A percentile compares a stretch with the other conserved stretches of the same genome.
Conservation (phyloP, 1,140 invertebrate species). For the Drosophila kikkawai region DNA sequence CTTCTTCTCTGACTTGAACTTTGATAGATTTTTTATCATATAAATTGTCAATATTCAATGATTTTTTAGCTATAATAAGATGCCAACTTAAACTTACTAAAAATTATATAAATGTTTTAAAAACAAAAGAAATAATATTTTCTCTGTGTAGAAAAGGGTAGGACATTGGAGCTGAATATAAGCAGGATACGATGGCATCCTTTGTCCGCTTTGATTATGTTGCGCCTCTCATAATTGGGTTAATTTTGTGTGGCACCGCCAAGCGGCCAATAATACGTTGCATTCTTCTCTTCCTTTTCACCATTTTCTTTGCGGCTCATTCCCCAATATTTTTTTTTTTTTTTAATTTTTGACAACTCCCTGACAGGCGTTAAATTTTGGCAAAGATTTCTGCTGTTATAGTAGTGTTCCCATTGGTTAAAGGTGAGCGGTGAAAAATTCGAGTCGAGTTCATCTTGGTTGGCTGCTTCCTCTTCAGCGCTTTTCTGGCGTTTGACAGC, state of each 20-base stretch:
- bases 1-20: no score
- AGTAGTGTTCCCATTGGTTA: conserved; percentile 21
- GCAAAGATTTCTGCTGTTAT: conserved; percentile 30
- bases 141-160: background rate
- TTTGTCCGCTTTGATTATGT: conserved; percentile 76
- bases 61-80: no score
- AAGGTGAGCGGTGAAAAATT: conserved; percentile 56
- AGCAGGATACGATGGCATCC: conserved; percentile 37
- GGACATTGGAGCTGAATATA: background rate
- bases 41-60: no score
- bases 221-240: conserved; percentile 79
- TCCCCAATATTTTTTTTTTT: background rate
- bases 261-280: conserved; percentile 36
- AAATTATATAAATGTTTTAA: background rate
- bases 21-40: no score
- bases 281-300: conserved; percentile 24
- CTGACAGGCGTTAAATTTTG: conserved; percentile 67
- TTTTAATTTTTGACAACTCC: conserved; percentile 54
- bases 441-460: conserved; percentile 34
- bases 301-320: conserved; percentile 30
- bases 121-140: background rate
- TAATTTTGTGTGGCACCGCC: conserved; percentile 72
- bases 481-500: conserved; percentile 53
- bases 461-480: conserved; percentile 16
- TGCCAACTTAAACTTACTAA: background rate